Base-by-base conservation (phyloP, 1,140 invertebrate genomes). In the Papilio helenus region DNA sequence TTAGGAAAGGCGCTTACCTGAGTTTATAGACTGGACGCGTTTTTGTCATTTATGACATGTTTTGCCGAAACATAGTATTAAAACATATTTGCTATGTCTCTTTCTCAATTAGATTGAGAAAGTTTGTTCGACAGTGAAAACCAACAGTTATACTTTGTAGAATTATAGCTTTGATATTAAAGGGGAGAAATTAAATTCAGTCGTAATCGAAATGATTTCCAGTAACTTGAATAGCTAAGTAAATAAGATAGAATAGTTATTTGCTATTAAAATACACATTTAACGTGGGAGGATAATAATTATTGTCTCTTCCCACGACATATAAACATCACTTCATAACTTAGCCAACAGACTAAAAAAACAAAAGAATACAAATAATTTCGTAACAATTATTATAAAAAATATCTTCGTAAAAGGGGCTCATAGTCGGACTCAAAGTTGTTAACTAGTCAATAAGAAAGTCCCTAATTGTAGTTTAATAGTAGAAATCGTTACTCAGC, bases 1-100 rank as follows among this genome's bases (percentile, higher is more conserved):
- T 74, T 74, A 74, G 72, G 12, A 23, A 46, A 74, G n/a, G 23
- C 39, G 8, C n/a, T 44, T 72, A 72, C 39, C 71, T 72, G 68
- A n/a, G 34, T 42, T 29, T 72, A 72, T 42, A 20, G 7, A 23
- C 29, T 72, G 23, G 39, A 42, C 3, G 42, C 26, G 16, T n/a
- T 72, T 18, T 72, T 7, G 29, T 12, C 34, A 34, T 16, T 68
- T 34, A 68, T 16, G 58, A 65, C 20, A 12, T 20, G 12, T 61
- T 23, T 20, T 39, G 7, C 4, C 34, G 34, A 39, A 29, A 26
- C 16, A 14, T 65, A 8, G 29, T 3, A 16, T 16, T 65, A 29
- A 29, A 34, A 29, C n/a, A 18, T 55, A 55, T 55, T 55, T n/a
- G 34, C 34, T 39, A 39, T 8, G 4, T 8, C 34, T 39, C 5